Conservation (phyloP, 2,113 vertebrate species). For the Lanius ludovicianus region DNA sequence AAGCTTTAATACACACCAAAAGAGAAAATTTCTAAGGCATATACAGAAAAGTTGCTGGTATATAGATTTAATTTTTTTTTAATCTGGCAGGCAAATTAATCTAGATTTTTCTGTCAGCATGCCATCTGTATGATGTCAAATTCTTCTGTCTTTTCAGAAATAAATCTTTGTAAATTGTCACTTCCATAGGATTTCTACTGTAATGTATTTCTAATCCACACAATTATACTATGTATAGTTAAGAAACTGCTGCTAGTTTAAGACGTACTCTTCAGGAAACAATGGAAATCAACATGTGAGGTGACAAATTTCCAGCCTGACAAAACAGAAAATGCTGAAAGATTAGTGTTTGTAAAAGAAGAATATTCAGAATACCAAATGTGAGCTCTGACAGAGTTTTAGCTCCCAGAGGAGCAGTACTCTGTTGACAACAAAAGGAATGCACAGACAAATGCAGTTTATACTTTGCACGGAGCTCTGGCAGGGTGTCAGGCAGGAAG, state of each 20-base stretch:
- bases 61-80: neutral
- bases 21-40: neutral
- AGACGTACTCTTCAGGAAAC: neutral
- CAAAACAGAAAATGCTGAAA: neutral
- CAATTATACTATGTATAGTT: neutral
- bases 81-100: neutral
- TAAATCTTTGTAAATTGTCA: neutral
- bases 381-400: neutral
- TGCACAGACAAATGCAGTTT: neutral
- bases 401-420: neutral
- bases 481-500: neutral
- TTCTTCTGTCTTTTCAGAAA: neutral
- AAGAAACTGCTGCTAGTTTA: neutral
- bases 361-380: neutral
- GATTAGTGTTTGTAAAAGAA: neutral
- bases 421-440: neutral
- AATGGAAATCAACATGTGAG: neutral
- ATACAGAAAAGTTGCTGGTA: neutral
- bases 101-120: conserved; percentile 7
- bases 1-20: neutral
- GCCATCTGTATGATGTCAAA: neutral
- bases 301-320: neutral
- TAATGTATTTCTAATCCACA: neutral
- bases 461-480: neutral
- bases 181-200: neutral